Evolutionary conservation across 2,113 vertebrate species (phyloP), one percentile per base, ranked within the genome.

Genomic region (Ahaetulla prasina): DNA sequence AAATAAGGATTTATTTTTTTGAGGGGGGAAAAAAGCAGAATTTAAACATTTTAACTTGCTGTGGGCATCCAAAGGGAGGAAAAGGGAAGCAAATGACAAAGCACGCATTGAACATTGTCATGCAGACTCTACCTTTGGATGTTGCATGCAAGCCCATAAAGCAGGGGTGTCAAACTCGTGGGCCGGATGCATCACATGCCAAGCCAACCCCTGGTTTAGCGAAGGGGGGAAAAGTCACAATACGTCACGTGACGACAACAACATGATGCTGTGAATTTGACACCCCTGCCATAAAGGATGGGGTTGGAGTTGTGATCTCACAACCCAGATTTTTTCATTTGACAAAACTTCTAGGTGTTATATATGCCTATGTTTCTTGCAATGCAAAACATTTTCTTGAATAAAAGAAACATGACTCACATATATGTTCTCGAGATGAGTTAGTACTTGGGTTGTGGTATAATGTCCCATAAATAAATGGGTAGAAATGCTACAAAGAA

Each of bases 191-290:
- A 53, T 53, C 16, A 16, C 52, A 53, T 0, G 16, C 52, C 52
- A 53, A 53, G 52, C 52, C 10, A 0, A 53, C 0, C 52, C 52
- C 52, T 0, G 3, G 16, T 53, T 53, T 53, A 53, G 16, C 3
- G 3, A 18, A 53, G 16, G 52, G 16, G 16, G 4, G 16, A 18
- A 18, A 18, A 18, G 52, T 53, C 16, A 53, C 0, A 3, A 53
- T 16, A 18, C 0, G 14, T 53, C 52, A 18, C 0, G 14, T 18
- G 52, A 53, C 0, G 14, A 53, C 0, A 3, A 53, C 0, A 3
- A 53, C 52, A 12, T 53, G 52, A 53, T 16, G 12, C 52, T 53
- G 52, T 0, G 12, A 53, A 53, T 53, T 53, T 53, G 52, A 53
- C 52, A 53, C 4, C 52, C 52, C 52, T 53, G 52, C n/a, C n/a